These are phyloP conservation scores for Ptilorrhoa leucosticta DNA, from an alignment of 2,113 vertebrate genomes.

Conservation along the genomic window DNA sequence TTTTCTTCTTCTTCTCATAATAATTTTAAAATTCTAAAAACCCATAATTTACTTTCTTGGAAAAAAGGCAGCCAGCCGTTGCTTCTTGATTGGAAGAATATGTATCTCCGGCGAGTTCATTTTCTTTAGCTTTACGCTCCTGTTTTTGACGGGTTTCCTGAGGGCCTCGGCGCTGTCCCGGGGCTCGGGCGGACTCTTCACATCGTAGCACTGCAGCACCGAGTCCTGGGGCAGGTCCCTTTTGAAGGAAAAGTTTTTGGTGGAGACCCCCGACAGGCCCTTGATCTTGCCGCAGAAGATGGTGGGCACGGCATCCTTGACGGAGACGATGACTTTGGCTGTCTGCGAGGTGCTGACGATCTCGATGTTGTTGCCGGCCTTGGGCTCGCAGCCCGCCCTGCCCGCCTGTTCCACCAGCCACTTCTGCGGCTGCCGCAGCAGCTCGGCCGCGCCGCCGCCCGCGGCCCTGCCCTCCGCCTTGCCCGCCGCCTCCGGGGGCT, in stretches of 20 bases:
- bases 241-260: conserved; percentile 98
- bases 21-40: conserved; percentile 78
- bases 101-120: conserved; percentile 98
- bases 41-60: conserved; percentile 90
- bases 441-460: conserved; percentile 70
- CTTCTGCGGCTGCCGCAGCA: conserved; percentile 83
- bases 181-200: conserved; percentile 78
- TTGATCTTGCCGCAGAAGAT: conserved; percentile 97
- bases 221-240: conserved; percentile 86
- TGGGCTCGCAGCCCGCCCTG: conserved; percentile 71
- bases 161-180: conserved; percentile 78
- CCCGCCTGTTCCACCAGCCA: conserved; percentile 80
- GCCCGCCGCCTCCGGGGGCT: conserved; percentile 9
- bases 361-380: conserved; percentile 84
- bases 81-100: conserved; percentile 98
- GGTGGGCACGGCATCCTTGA: conserved; percentile 92
- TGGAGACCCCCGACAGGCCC: conserved; percentile 93
- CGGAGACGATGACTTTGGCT: conserved; percentile 95
- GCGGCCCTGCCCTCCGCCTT: conserved; percentile 74
- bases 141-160: conserved; percentile 89
- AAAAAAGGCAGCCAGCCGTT: conserved; percentile 92
- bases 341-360: conserved; percentile 88
- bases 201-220: conserved; percentile 82
- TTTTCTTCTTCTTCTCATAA: conserved; percentile 51
- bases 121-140: conserved; percentile 97